Base-by-base conservation (phyloP, 2,888 invertebrate species). In the Beris morrisii region DNA sequence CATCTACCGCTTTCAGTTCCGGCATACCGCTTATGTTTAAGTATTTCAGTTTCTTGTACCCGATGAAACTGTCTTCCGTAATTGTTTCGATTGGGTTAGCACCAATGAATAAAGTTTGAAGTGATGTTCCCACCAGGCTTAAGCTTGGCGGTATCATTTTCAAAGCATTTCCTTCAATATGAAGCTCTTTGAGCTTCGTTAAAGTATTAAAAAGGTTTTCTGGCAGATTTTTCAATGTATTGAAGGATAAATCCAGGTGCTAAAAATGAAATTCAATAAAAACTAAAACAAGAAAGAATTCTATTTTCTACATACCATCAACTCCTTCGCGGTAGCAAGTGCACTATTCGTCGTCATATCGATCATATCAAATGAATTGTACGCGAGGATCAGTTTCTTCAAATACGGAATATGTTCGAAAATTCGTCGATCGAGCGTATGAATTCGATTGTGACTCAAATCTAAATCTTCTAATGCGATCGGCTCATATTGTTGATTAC, bases 351-450 rank as follows among this genome's bases (percentile, higher is more conserved):
- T 87, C 31, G 84, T 83, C 52, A 81, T 80, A 73, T 88, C 88
- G 32, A 89, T 76, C 56, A 85, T 82, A 72, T 83, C 83, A 31
- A 89, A 82, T 9, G 83, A 82, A 72, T 89, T 89, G 72, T 86
- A 83, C 74, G 85, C 85, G 65, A 89, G 78, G 71, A 84, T 85
- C 6, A 89, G 77, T 69, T 83, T 82, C 15, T 83, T 83, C 72
- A 89, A 73, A 70, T 86, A 82, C 0, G 87, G 87, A 64, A 86
- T 86, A 74, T 88, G 85, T 74, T 86, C 84, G 74, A 89, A 89
- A 45, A 88, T 74, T 61, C 84, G 83, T 69, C 82, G 80, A 73
- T 86, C 84, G 71, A 89, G 75, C 4, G 86, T 85, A 72, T 85
- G 85, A 63, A 89, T 85, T 73, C 83, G 76, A 75, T 89, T 89